Conservation (phyloP, 2,113 vertebrate species). For the Elanus axillaris region DNA sequence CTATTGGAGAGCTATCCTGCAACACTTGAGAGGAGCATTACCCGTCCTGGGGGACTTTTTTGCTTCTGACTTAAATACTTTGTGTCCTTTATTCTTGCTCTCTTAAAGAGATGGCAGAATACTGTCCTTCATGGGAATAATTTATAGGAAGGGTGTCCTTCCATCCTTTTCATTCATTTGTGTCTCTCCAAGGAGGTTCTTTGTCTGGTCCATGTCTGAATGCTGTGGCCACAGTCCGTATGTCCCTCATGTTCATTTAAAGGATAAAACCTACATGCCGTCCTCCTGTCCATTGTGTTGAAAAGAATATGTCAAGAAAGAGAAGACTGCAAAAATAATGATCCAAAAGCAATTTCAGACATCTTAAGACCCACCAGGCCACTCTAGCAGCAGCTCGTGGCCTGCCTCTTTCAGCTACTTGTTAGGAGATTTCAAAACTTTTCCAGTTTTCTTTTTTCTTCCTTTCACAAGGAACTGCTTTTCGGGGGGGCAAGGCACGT, state of each 20-base stretch:
- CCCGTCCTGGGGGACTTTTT: background rate
- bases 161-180: background rate
- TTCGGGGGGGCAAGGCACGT: accelerated
- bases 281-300: background rate
- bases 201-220: background rate
- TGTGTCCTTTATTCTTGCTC: background rate
- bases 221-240: background rate
- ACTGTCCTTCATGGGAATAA: background rate
- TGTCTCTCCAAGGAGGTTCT: background rate
- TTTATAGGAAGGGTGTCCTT: background rate
- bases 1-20: background rate
- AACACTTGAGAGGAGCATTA: background rate
- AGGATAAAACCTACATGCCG: background rate
- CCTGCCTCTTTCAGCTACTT: background rate
- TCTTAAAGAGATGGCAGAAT: background rate
- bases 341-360: background rate
- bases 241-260: background rate
- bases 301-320: background rate
- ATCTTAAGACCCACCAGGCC: background rate
- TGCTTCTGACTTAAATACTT: background rate
- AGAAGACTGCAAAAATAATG: background rate
- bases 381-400: background rate
- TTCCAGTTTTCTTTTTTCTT: background rate
- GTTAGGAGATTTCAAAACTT: background rate
- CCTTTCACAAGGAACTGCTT: background rate